Evolutionary conservation across 64 coral and sea anemone species (phyloP), one percentile per base, ranked within the genome.

Genomic region (Actinia tenebrosa): DNA sequence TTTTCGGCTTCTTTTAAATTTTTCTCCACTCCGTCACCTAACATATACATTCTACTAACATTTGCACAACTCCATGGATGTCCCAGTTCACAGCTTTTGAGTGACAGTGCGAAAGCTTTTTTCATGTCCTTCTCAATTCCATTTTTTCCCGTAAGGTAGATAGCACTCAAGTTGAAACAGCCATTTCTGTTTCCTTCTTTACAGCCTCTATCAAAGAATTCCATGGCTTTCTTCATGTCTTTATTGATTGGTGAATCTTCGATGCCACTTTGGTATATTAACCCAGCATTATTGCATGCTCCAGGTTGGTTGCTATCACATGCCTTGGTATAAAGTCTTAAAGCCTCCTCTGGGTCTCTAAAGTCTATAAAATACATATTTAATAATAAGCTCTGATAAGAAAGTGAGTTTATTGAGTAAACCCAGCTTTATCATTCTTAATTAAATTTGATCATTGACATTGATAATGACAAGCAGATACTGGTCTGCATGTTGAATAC

Each of bases 1-100:
- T 85, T 90, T 20, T 87, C 66, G 25, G 97, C 93, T 55, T 95
- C 91, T 72, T 95, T 75, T 11, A 78, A 8, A 64, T 99, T 92
- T 71, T 90, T 92, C 10, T 90, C 91, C 17, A 99, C 91, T 59
- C 97, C 97, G 81, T 99, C 97, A 69, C 97, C 97, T 44, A 80
- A 84, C 10, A 88, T 80, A 84, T 99, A 99, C 90, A 99, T 99
- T 79, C 86, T 77, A 81, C 97, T 99, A 8, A 92, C 80, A 82
- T 99, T 99, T 18, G 90, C 90, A 87, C 97, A 99, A 19, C 90
- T 93, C 97, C 97, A 99, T 4, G 97, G 91, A 66, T 99, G 97
- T 18, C 91, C 89, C 79, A 99, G 59, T 42, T 90, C 56, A 83
- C 97, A 99, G 62, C 97, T 95, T 88, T 99, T 92, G 52, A 95